A percentile compares a stretch with the other conserved stretches of the same genome.
phyloP scores from a whole-genome alignment of 2,888 invertebrate species.

The Beris chalybata region DNA sequence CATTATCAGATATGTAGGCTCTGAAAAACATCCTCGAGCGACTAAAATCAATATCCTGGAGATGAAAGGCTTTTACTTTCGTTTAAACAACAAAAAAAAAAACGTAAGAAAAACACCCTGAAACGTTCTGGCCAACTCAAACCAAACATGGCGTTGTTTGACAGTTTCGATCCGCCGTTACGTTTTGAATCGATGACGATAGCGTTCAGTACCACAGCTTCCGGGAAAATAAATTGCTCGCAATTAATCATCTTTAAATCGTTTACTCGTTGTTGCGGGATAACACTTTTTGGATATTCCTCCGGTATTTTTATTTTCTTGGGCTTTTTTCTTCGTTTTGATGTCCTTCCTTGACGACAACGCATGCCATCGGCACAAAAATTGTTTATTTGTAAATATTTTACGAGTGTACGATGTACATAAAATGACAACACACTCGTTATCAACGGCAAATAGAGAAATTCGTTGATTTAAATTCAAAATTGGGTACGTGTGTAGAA shows the following conservation, averaged over 20 bases:
- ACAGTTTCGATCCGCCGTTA: not conserved
- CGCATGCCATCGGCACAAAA: slow-evolving; percentile 5
- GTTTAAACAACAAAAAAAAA: slow-evolving; percentile 6
- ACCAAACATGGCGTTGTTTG: not conserved
- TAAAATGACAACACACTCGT: slow-evolving; percentile 12
- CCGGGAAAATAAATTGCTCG: slow-evolving; percentile 24
- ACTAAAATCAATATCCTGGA: slow-evolving; percentile 25
- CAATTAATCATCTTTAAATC: slow-evolving; percentile 32
- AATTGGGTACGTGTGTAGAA: not conserved
- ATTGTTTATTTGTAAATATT: slow-evolving; percentile 23
- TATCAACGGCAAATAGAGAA: slow-evolving; percentile 15
- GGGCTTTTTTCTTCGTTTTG: not conserved
- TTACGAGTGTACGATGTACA: slow-evolving; percentile 17
- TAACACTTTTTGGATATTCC: not conserved
- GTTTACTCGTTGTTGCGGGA: slow-evolving; percentile 9
- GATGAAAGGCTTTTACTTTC: slow-evolving; percentile 28
- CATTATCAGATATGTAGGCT: too few species aligned
- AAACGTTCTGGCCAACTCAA: not conserved
- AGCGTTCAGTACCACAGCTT: not conserved
- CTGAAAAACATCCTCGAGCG: slow-evolving; percentile 14
- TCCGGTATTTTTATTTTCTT: slow-evolving; percentile 1
- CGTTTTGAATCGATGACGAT: not conserved
- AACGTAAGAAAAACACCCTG: too few species aligned
- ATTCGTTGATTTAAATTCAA: slow-evolving; percentile 10
- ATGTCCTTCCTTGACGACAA: not conserved